Base-by-base conservation (phyloP, 2,797 vertebrate genomes). In the Yasuhikotakia modesta region DNA sequence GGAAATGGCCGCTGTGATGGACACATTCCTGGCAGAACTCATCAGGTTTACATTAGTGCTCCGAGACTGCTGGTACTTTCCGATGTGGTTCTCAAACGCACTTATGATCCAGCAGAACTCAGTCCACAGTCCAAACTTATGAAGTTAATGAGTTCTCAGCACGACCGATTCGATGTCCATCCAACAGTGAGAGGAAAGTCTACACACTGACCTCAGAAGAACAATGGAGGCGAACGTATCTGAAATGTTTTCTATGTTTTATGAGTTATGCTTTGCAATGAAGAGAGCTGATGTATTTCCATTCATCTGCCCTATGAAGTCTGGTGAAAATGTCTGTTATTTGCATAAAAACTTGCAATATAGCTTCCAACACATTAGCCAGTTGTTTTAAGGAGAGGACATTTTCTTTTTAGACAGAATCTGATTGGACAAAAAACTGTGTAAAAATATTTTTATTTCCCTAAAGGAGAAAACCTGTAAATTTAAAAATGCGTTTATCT, bases 31-130 rank as follows among this genome's bases (percentile, higher is more conserved):
- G 71, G 53, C 57, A 65, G 24, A 79, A 57, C 65, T 73, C 52
- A 60, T 81, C 76, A 45, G 64, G 27, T 71, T 73, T 43, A 60
- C 46, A 64, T 79, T 82, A 79, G 68, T 72, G 55, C n/a, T 43
- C n/a, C 2, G 30, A 66, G 30, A 66, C 30, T 55, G 32, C 46
- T 10, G 46, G 52, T 24, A 71, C 43, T 67, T 66, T 76, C 30
- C 48, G 58, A n/a, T 0, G 24, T 17, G 7, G 17, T 19, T 39
- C 66, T 70, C 48, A 64, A 53, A 67, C 21, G n/a, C 0, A 16
- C 22, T 70, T 35, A 70, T 19, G 19, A 66, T 66, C 17, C 19
- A 17, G 48, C 14, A 43, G n/a, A 71, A 24, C 39, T 77, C 21
- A 5, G 55, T n/a, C 45, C 35, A 63, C 65, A 70, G 58, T 66